A percentile compares a stretch with the other conserved stretches of the same genome.
phyloP scores from a whole-genome alignment of 1,140 invertebrate genomes.

The Tenebrio molitor region DNA sequence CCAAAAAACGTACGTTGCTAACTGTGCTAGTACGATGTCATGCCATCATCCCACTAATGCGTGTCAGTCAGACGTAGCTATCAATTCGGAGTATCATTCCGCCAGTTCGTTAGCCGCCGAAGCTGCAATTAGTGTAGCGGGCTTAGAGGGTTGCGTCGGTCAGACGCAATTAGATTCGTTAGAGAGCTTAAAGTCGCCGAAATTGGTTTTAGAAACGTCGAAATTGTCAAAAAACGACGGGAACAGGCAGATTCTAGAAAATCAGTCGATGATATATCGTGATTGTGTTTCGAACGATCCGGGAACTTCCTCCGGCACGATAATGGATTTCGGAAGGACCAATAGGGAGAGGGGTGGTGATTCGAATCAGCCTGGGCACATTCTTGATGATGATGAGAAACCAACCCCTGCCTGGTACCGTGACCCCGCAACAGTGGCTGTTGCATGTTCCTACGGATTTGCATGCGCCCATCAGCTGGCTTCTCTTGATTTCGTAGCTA shows the following conservation, averaged over 20 bases:
- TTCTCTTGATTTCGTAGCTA: conserved; percentile 75
- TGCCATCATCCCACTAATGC: conserved; percentile 10
- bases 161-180: conserved; percentile 50
- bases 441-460: conserved; percentile 76
- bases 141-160: not conserved
- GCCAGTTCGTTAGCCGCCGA: not conserved
- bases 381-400: conserved; percentile 49
- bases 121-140: not conserved
- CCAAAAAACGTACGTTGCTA: conserved; percentile 39
- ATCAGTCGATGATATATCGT: conserved; percentile 35
- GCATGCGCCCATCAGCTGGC: conserved; percentile 75
- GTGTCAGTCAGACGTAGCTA: conserved; percentile 10
- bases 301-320: not conserved
- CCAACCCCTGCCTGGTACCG: conserved; percentile 68
- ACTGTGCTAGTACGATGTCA: conserved; percentile 41
- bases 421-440: conserved; percentile 70
- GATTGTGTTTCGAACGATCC: conserved; percentile 1
- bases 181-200: conserved; percentile 62
- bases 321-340: conserved; percentile 12
- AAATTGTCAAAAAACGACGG: conserved; percentile 32
- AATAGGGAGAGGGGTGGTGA: conserved; percentile 1
- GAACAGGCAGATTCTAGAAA: conserved; percentile 31
- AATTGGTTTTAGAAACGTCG: conserved; percentile 59
- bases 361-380: conserved; percentile 29
- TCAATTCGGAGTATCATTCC: conserved; percentile 49